These are phyloP conservation scores for Progne subis DNA, from an alignment of 2,113 vertebrate genomes.

Conservation along the genomic window DNA sequence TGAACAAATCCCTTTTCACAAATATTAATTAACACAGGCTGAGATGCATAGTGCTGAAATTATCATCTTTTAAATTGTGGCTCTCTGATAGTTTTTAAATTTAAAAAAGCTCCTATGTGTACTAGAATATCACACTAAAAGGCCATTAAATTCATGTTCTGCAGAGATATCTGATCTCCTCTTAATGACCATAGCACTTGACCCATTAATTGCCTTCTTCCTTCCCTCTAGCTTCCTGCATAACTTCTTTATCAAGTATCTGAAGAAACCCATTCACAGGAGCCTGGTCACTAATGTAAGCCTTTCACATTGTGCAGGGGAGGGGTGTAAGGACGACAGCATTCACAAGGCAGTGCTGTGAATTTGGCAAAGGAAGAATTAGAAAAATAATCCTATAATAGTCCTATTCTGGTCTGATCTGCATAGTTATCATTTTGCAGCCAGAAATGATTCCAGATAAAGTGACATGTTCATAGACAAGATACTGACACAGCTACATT, in stretches of 20 bases:
- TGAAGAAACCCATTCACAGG: conserved; percentile 73
- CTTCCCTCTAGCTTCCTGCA: conserved; percentile 62
- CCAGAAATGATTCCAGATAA: background rate
- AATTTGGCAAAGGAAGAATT: background rate
- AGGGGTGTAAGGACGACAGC: background rate
- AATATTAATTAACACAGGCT: background rate
- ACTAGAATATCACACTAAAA: background rate
- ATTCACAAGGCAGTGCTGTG: background rate
- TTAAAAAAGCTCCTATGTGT: background rate
- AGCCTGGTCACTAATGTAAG: conserved; percentile 72
- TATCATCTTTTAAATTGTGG: background rate
- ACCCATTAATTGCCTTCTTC: background rate
- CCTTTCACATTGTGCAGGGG: background rate
- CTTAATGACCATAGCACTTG: background rate
- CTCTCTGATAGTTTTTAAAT: background rate
- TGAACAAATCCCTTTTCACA: background rate
- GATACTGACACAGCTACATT: background rate
- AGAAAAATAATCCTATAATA: background rate
- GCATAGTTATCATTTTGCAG: background rate
- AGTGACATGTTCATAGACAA: background rate
- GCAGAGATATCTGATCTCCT: background rate
- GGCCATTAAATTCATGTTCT: background rate
- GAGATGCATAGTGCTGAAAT: background rate
- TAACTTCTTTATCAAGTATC: conserved; percentile 70
- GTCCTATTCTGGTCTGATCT: background rate